Conservation (phyloP, 2,113 vertebrate species). For the Rostratula benghalensis region DNA sequence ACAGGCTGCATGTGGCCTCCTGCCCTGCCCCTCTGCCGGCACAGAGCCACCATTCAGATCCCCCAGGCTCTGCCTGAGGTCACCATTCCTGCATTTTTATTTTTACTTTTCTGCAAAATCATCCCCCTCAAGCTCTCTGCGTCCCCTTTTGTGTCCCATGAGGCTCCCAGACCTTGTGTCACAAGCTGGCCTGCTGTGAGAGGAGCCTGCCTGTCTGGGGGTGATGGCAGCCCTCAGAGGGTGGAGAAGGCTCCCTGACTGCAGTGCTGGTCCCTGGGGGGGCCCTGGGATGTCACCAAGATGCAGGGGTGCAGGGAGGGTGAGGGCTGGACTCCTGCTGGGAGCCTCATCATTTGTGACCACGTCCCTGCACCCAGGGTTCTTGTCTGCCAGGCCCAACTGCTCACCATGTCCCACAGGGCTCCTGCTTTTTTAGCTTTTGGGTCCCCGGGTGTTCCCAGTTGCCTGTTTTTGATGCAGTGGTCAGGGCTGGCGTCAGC, state of each 20-base stretch:
- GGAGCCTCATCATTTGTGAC: not conserved
- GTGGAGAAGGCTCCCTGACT: not conserved
- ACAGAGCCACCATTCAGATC: conserved; percentile 63
- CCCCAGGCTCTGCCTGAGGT: not conserved
- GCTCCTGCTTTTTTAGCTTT: not conserved
- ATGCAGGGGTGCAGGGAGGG: not conserved
- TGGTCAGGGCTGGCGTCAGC: not conserved
- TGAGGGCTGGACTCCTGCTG: not conserved
- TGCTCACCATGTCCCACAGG: fast-evolving
- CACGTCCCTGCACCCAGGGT: not conserved
- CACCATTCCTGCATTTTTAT: conserved; percentile 46
- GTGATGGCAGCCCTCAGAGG: fast-evolving
- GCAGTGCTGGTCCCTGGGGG: not conserved
- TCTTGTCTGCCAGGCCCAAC: too few relatives aligned
- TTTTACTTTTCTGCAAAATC: conserved; percentile 17
- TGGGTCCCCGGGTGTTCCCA: fast-evolving
- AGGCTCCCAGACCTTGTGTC: not conserved
- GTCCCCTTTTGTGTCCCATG: not conserved
- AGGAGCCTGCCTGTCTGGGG: not conserved
- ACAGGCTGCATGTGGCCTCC: not conserved
- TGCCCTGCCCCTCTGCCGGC: not conserved
- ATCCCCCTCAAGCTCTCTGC: not conserved
- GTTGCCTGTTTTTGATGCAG: not conserved
- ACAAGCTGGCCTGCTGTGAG: fast-evolving
- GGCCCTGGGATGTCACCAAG: not conserved